Evolutionary conservation across 2,888 invertebrate genomes (phyloP), one percentile per base, ranked within the genome.

Genomic region (Hydriomena furcata): DNA sequence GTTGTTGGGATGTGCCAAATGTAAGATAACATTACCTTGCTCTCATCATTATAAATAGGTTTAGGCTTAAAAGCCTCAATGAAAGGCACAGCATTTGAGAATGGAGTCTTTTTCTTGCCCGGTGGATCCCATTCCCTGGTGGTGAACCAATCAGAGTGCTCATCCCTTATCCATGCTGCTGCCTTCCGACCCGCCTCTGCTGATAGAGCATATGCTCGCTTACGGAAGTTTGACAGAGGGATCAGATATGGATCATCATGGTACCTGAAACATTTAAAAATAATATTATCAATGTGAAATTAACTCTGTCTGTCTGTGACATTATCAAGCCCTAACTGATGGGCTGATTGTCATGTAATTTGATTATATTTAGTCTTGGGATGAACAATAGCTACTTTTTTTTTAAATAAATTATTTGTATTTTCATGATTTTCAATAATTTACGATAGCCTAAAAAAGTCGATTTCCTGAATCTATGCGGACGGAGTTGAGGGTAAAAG

Each of bases 191-290:
- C 98, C 3, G 97, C 92, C 79, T 98, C 97, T 60, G 95, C 94
- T 0, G 97, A 92, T 71, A 98, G 83, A 0, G 97, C 94, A 83
- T 92, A 97, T 0, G 92, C 85, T 55, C 97, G 89, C 79, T 96
- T 60, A 76, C 91, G 90, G 57, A 71, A 87, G 79, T 94, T 95
- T 5, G 95, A 96, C 50, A 90, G 79, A 0, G 98, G 98, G 60
- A 95, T 94, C 8, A 98, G 89, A 71, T 91, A 97, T 0, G 98
- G 98, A 84, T 98, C 98, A 91, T 98, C 98, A 67, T 96, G 95
- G 76, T 94, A 98, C 74, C 91, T 91, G 59, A 8, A 78, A 72
- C 27, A 31, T 42, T n/a, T 13, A n/a, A n/a, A n/a, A n/a, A n/a
- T n/a, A n/a, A n/a, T n/a, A n/a, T n/a, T n/a, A n/a, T n/a, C n/a